Evolutionary conservation across 1,140 invertebrate species (phyloP), one percentile per base, ranked within the genome.

Genomic region (Triops cancriformis): DNA sequence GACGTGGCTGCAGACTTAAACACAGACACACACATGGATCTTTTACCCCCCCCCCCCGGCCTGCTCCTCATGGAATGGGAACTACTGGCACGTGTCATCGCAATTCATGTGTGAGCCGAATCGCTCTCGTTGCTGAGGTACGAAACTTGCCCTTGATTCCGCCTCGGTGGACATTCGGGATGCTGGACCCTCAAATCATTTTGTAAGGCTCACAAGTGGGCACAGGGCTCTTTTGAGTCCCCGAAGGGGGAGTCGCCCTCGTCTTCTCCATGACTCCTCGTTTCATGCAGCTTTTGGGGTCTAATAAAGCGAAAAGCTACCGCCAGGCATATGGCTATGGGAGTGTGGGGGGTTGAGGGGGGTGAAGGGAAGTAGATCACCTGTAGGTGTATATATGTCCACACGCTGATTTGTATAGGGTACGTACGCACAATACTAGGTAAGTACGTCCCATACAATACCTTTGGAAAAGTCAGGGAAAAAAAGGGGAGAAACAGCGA

Each of bases 51-150:
- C 51, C 51, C 2, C 7, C 31, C 7, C 7, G 31, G 31, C 31
- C 31, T 37, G 31, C 31, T 37, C 31, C 31, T 37, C 31, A 4
- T 7, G 31, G 31, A 64, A 64, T n/a, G 14, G 51, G 51, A 64
- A 64, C 10, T 64, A 64, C 9, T n/a, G n/a, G 51, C 51, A 64
- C 51, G 51, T 64, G 51, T 64, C 51, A 23, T 64, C 51, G 51
- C 51, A 64, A 37, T 64, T 64, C 51, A 64, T 64, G 51, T 64
- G 51, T n/a, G 51, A 64, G 51, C 51, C 10, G 51, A n/a, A 64
- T 64, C 23, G 51, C 51, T 64, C 51, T 64, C 51, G 51, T 64
- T 64, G 51, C 51, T 64, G 51, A 64, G 51, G 51, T n/a, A 23
- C 18, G 23, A 23, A n/a, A 23, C 51, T 18, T 23, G 51, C 51